These are phyloP conservation scores for Alectura lathami DNA, from an alignment of 2,113 vertebrate species.

Conservation along the genomic window DNA sequence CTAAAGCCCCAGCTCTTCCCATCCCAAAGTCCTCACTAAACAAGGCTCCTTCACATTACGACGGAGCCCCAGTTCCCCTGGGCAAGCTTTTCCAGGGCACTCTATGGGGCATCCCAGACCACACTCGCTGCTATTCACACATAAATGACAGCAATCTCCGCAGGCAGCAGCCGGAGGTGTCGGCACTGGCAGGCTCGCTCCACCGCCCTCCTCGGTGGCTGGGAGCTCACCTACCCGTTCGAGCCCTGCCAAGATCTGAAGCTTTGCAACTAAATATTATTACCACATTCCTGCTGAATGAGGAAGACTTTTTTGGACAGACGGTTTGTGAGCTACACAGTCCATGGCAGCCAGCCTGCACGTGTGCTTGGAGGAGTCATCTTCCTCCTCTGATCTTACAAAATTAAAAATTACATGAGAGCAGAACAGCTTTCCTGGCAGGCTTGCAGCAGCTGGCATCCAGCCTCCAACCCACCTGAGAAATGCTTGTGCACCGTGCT, in stretches of 20 bases:
- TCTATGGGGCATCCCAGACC: neutral
- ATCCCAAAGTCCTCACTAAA: neutral
- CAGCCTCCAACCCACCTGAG: neutral
- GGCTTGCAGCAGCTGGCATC: neutral
- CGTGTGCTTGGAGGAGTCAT: neutral
- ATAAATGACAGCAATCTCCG: neutral
- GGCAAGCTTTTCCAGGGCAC: neutral
- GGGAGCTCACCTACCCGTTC: neutral
- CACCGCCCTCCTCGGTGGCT: accelerated
- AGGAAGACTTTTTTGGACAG: conserved; percentile 1
- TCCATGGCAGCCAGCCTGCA: neutral
- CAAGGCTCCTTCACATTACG: neutral
- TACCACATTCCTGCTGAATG: neutral
- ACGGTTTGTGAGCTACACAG: neutral
- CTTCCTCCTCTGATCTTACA: neutral
- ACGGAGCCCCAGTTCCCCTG: neutral
- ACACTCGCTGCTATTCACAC: neutral
- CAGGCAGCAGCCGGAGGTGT: neutral
- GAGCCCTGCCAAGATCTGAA: neutral
- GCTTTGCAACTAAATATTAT: neutral
- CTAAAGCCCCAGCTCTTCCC: neutral
- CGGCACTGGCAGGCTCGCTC: neutral
- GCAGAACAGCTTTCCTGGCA: conserved; percentile 31
- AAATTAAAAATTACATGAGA: neutral
- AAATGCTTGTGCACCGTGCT: neutral